Conservation (phyloP, 1,140 invertebrate genomes). For the Tetragnatha versicolor region DNA sequence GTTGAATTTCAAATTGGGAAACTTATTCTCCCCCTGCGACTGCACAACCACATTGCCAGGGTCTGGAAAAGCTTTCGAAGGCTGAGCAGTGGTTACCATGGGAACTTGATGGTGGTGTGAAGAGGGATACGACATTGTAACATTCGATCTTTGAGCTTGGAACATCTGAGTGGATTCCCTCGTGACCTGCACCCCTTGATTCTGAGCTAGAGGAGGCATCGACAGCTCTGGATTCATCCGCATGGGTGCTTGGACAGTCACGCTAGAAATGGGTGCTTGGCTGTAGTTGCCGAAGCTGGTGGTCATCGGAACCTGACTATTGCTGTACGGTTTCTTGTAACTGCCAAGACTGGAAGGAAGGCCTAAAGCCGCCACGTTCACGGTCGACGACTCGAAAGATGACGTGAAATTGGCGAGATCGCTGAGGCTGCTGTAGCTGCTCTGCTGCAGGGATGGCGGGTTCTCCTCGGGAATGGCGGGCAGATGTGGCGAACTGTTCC, state of each 20-base stretch:
- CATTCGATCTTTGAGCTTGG: background rate
- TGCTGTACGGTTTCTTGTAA: background rate
- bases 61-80: background rate
- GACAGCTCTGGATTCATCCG: background rate
- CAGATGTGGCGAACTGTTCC: no score
- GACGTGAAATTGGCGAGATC: no score
- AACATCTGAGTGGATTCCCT: background rate
- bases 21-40: background rate
- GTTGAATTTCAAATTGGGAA: slow-evolving; percentile 19
- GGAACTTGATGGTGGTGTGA: background rate
- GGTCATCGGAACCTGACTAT: background rate
- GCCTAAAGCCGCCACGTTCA: background rate
- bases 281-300: background rate
- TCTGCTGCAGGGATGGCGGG: no score
- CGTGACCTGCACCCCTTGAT: background rate
- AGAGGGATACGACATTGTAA: background rate
- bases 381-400: no score
- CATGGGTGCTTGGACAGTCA: background rate
- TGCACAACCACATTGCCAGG: background rate
- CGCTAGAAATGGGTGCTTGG: background rate
- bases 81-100: background rate
- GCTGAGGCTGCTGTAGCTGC: no score
- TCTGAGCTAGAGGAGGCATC: background rate
- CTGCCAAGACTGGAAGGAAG: background rate
- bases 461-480: no score